Percentiles rank a stretch among this genome's conserved stretches.
These are phyloP conservation scores for Pteropus alecto DNA, from an alignment of 2,113 vertebrate species.

Conservation along the genomic window DNA sequence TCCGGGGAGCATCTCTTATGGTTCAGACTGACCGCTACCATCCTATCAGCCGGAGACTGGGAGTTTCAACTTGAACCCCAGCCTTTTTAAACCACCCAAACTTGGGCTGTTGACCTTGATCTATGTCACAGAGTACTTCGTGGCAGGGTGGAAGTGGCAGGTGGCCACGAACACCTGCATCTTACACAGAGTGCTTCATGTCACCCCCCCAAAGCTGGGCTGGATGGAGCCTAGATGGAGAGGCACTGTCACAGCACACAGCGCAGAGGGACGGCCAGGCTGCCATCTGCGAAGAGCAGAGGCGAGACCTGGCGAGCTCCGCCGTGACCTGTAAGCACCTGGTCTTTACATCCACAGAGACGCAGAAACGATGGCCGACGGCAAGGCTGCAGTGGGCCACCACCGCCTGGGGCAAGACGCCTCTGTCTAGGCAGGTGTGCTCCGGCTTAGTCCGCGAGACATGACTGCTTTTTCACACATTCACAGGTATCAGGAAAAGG, in stretches of 20 bases:
- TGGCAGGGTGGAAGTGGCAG: neutral
- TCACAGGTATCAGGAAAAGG: constrained; percentile 43
- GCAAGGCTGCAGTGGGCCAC: constrained; percentile 1
- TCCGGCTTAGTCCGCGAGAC: neutral
- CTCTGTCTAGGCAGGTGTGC: neutral
- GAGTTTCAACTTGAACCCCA: neutral
- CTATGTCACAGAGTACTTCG: neutral
- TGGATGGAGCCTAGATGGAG: too few relatives aligned
- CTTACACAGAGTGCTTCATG: neutral
- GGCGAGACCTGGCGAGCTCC: neutral
- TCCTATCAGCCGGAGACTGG: neutral
- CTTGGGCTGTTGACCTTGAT: neutral
- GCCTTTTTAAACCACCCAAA: neutral
- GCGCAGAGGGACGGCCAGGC: neutral
- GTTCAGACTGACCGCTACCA: neutral
- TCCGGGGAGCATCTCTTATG: neutral
- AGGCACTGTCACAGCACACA: neutral
- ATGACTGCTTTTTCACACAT: constrained; percentile 26
- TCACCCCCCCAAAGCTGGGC: neutral
- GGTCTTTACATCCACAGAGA: constrained; percentile 7
- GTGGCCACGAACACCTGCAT: neutral
- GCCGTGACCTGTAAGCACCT: neutral
- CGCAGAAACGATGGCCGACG: neutral
- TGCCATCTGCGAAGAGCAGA: constrained; percentile 9
- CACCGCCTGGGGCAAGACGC: neutral